These are phyloP conservation scores for Drosophila rubida DNA, from an alignment of 2,888 invertebrate species.

Conservation along the genomic window DNA sequence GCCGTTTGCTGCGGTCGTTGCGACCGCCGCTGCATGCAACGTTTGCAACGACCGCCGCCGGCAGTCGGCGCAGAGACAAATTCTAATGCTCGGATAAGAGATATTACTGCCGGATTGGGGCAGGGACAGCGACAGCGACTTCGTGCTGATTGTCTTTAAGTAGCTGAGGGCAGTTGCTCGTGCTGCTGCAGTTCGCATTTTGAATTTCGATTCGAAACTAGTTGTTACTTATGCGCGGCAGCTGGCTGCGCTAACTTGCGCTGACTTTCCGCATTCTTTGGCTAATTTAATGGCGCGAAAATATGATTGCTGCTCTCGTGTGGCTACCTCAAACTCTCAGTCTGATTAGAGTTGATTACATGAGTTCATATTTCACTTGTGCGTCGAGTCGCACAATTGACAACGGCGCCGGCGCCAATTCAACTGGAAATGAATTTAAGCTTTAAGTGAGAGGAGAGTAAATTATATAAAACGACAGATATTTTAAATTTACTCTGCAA, in stretches of 20 bases:
- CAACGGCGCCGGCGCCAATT: slow-evolving; percentile 62
- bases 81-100: slow-evolving; percentile 71
- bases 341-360: slow-evolving; percentile 72
- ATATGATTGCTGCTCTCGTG: slow-evolving; percentile 38
- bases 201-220: slow-evolving; percentile 43
- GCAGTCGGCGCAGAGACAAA: slow-evolving; percentile 65
- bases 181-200: slow-evolving; percentile 21
- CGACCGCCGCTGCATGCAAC: slow-evolving; percentile 16
- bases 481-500: no score
- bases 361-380: slow-evolving; percentile 50
- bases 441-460: no score
- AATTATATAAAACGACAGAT: no score
- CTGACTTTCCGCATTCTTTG: slow-evolving; percentile 82
- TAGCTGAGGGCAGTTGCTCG: slow-evolving; percentile 73
- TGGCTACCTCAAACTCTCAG: slow-evolving; percentile 3
- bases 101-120: slow-evolving; percentile 49
- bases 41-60: slow-evolving; percentile 50
- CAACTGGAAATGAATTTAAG: not conserved
- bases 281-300: slow-evolving; percentile 81
- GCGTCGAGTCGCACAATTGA: slow-evolving; percentile 39
- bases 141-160: slow-evolving; percentile 79
- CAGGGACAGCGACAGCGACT: slow-evolving; percentile 30
- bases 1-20: slow-evolving; percentile 29
- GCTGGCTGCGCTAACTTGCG: not conserved
- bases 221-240: slow-evolving; percentile 48